phyloP scores from a whole-genome alignment of 2,797 vertebrate genomes.

The Apodemus agrarius region DNA sequence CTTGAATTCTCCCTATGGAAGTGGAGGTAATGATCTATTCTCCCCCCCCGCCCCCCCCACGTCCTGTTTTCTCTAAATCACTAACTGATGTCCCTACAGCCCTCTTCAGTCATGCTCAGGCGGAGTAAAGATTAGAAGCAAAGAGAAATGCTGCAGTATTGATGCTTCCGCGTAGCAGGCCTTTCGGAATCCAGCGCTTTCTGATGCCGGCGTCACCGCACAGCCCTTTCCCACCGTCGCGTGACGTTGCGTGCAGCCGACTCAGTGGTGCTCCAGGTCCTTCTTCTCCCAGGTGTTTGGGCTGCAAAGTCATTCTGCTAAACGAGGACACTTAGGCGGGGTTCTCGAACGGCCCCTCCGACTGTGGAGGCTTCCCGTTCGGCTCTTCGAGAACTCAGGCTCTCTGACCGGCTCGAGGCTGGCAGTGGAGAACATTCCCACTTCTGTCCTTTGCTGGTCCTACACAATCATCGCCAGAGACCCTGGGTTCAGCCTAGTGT shows the following conservation, averaged over 20 bases:
- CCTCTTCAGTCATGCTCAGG: neutral
- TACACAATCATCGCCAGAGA: neutral
- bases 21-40: neutral
- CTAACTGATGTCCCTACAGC: neutral
- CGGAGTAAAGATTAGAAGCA: neutral
- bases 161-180: neutral
- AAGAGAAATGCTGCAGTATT: neutral
- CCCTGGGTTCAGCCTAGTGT: neutral
- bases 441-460: neutral
- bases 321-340: neutral
- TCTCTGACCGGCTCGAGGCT: neutral
- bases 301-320: neutral
- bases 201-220: neutral
- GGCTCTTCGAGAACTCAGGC: neutral
- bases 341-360: neutral
- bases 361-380: neutral
- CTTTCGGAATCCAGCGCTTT: neutral
- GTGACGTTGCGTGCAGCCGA: neutral
- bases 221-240: neutral
- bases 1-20: neutral
- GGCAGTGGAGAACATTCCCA: neutral
- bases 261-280: neutral
- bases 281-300: neutral
- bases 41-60: too few relatives aligned
- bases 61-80: neutral